Evolutionary conservation across 2,113 vertebrate species (phyloP), one percentile per base, ranked within the genome.

Genomic region (Tachysurus vachellii): DNA sequence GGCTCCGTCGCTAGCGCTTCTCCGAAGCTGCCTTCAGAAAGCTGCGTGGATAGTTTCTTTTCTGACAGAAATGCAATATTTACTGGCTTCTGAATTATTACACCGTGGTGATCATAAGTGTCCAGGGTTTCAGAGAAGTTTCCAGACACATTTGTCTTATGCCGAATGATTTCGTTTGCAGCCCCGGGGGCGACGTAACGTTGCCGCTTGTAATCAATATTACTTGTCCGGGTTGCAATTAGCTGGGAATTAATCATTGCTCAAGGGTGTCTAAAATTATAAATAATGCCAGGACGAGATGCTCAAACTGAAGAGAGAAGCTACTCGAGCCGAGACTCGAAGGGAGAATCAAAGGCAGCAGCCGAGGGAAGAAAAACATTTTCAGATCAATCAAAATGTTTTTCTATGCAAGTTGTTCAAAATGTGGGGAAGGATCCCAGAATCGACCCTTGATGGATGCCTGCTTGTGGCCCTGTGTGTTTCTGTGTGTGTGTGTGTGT

Each of bases 201-300:
- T 90, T 89, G 62, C 47, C 47, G 47, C 80, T 13, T 80, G 86
- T 91, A 90, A 93, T 94, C 92, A 85, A 94, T 93, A 92, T 70
- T 44, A 77, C 75, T 7, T 87, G 91, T 87, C 88, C 89, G 88
- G 91, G 91, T 92, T 92, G 92, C 92, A 94, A 93, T 94, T 93
- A 93, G 88, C 77, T 84, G 88, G 54, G 89, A 94, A 93, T 94
- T 91, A 94, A 93, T 93, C 92, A 95, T 89, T 77, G 87, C 85
- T 88, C 81, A 53, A 88, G 90, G 90, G 57, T 66, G 47, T 79
- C 68, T 87, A 88, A 88, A 75, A 82, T 84, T 82, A 88, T 92
- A 93, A 93, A 93, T 94, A 92, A 94, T 91, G 73, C 83, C 73
- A 84, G 89, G 88, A 90, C 73, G 53, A 47, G 62, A 73, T 28